Conservation (phyloP, 2,888 invertebrate species). For the Amblyjoppa fuscipennis region DNA sequence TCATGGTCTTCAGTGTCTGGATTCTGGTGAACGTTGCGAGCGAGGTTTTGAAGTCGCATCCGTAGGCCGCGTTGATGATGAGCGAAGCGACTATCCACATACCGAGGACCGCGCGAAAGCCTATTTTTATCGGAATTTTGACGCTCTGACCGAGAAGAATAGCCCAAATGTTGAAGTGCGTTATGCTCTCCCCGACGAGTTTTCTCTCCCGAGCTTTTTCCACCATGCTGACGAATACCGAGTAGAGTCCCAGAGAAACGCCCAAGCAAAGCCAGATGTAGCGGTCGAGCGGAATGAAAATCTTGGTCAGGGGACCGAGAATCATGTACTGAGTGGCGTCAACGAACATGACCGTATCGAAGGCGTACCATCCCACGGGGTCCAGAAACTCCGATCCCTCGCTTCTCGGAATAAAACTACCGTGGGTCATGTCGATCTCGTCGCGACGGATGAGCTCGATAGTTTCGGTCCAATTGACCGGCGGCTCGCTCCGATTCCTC, state of each 20-base stretch:
- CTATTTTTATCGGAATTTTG: not conserved
- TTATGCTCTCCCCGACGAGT: constrained; percentile 8
- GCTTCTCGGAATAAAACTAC: constrained; percentile 29
- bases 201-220: not conserved
- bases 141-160: constrained; percentile 26
- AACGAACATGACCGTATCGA: constrained; percentile 29
- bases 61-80: constrained; percentile 31
- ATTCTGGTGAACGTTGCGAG: constrained; percentile 4
- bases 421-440: constrained; percentile 31
- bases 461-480: constrained; percentile 16
- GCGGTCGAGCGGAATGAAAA: constrained; percentile 27
- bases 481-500: constrained; percentile 4
- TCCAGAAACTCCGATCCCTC: not conserved
- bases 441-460: constrained; percentile 12
- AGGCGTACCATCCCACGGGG: constrained; percentile 22
- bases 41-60: constrained; percentile 32
- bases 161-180: constrained; percentile 36
- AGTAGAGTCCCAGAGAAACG: not conserved
- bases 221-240: not conserved
- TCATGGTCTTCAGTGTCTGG: constrained; percentile 8
- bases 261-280: constrained; percentile 24
- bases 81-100: constrained; percentile 41
- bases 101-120: constrained; percentile 28
- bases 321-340: not conserved
- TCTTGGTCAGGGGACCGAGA: constrained; percentile 14